Evolutionary conservation across 2,797 vertebrate genomes (phyloP).

Genomic region (Myotis planiceps): DNA sequence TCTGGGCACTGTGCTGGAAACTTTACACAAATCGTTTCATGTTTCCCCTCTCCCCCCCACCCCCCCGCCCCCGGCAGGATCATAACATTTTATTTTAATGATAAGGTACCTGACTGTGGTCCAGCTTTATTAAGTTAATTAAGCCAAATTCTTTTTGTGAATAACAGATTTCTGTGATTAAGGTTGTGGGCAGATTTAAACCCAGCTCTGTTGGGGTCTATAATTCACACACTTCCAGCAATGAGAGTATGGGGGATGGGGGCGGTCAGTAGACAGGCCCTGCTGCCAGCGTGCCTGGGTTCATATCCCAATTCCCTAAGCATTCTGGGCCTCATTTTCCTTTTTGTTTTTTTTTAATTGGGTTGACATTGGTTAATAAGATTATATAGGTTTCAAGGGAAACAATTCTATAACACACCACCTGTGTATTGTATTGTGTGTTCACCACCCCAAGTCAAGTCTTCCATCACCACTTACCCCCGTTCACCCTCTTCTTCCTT

Average conservation of each 20-base stretch:
- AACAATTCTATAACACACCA: neutral
- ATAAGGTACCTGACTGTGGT: neutral
- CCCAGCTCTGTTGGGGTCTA: neutral
- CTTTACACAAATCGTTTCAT: neutral
- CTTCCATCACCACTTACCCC: neutral
- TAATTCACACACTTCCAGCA: neutral
- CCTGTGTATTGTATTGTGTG: neutral
- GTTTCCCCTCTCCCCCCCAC: neutral
- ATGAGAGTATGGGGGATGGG: neutral
- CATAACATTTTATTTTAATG: neutral
- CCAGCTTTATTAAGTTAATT: neutral
- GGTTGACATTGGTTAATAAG: neutral
- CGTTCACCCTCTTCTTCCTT: neutral
- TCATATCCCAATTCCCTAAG: neutral
- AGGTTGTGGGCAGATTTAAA: neutral
- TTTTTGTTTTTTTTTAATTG: neutral
- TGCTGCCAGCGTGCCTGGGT: neutral
- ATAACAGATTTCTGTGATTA: neutral
- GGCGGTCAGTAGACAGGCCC: no score
- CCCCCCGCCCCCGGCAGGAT: accelerated
- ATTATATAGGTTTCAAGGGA: neutral
- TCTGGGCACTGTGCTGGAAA: neutral
- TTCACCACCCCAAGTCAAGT: neutral
- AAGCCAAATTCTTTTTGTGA: neutral
- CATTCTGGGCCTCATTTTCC: neutral